Base-by-base conservation (phyloP, 2,113 vertebrate genomes). In the Egretta garzetta region DNA sequence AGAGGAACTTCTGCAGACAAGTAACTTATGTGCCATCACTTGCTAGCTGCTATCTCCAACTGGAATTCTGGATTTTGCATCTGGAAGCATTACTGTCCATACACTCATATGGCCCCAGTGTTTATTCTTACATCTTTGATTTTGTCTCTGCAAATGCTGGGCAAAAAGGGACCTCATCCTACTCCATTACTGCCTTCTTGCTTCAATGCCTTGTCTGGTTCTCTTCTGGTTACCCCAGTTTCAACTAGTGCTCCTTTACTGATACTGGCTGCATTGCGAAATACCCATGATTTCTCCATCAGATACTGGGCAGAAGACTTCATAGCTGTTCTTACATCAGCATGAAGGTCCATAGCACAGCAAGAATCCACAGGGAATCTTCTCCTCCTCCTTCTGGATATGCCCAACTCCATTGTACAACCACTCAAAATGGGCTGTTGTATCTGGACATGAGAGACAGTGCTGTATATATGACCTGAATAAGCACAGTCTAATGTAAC, bases 51-150 rank as follows among this genome's bases (percentile, higher is more conserved):
- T 74, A 21, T 27, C 16, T 87, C 33, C 50, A 87, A 10, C 9
- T 39, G 14, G 30, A 62, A 62, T 62, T 9, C 8, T 62, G 47
- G 10, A 62, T 80, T 83, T 92, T 89, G 26, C 27, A 52, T 45
- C 28, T 68, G 49, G n/a, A 81, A 77, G 14, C 9, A 19, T n/a
- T 64, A 52, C 20, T 32, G 7, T 58, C 21, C 0, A 0, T 22
- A 35, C 13, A 27, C 8, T 68, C 20, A 28, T 50, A 52, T 1
- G 2, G 15, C 19, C n/a, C 6, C 22, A 30, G 32, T 82, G 63
- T 56, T 66, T 26, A 16, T 27, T 66, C n/a, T 67, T 24, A 66
- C 9, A 62, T 56, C 30, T 16, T 63, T 86, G 35, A 63, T 23
- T 70, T 86, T 63, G 52, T 37, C 27, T 45, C 33, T 75, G 24